Evolutionary conservation across 2,888 invertebrate species (phyloP).

Genomic region (Chaetogeoica ovagalla): DNA sequence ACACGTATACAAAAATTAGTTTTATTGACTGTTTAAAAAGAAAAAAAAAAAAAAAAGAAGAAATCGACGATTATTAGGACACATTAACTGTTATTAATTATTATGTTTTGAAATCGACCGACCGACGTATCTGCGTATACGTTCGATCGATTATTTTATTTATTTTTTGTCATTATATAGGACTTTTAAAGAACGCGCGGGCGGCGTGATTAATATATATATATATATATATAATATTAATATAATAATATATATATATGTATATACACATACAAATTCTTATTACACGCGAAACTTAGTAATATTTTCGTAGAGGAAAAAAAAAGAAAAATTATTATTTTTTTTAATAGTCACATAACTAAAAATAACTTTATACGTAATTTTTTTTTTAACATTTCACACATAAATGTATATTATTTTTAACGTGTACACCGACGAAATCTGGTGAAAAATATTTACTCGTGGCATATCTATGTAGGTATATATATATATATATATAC

Average conservation of each 20-base stretch:
- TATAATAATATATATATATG: too few relatives aligned
- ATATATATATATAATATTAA: too few relatives aligned
- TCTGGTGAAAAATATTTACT: constrained; percentile 43
- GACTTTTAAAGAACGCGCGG: background rate
- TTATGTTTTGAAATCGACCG: constrained; percentile 24
- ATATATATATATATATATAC: too few relatives aligned
- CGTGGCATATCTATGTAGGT: constrained; percentile 11
- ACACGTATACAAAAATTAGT: constrained; percentile 16
- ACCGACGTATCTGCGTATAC: constrained; percentile 27
- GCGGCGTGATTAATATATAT: too few relatives aligned
- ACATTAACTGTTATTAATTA: background rate
- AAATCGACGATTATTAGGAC: constrained; percentile 2
- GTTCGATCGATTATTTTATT: constrained; percentile 35
- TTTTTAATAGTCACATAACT: too few relatives aligned
- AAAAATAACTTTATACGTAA: too few relatives aligned
- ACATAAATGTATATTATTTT: too few relatives aligned
- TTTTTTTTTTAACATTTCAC: too few relatives aligned
- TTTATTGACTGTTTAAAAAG: constrained; percentile 4
- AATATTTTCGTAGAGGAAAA: too few relatives aligned
- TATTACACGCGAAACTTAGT: too few relatives aligned
- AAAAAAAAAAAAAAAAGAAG: background rate
- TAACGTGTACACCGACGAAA: constrained; percentile 5
- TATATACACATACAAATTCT: too few relatives aligned
- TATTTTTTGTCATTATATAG: background rate
- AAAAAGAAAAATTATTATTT: too few relatives aligned